Conservation (phyloP, 2,797 vertebrate genomes). For the Coracias cyanogaster region DNA sequence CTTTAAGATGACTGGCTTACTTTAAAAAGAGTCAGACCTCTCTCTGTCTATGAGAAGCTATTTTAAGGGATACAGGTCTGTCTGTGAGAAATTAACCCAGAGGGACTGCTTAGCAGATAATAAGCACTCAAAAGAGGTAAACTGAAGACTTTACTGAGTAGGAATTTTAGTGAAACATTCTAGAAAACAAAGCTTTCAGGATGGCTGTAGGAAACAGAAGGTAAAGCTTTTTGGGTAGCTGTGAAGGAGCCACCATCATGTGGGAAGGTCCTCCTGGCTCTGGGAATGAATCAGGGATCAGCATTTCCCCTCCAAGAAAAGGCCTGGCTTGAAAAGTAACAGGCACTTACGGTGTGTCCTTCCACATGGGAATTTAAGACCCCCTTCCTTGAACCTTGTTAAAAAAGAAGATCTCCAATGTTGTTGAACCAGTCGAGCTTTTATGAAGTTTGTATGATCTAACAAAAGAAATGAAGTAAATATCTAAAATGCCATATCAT, state of each 20-base stretch:
- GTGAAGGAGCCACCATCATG: background rate
- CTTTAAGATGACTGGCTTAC: background rate
- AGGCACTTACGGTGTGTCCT: background rate
- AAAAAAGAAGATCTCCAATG: background rate
- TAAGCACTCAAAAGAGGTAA: background rate
- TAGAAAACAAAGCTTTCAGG: background rate
- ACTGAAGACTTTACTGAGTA: fast-evolving
- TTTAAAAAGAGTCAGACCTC: background rate
- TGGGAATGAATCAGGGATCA: background rate
- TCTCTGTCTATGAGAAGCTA: background rate
- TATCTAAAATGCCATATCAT: background rate
- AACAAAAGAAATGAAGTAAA: background rate
- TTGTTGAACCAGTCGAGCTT: background rate
- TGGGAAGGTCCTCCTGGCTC: background rate
- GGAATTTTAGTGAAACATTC: background rate
- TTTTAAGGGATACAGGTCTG: background rate
- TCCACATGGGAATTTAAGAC: background rate
- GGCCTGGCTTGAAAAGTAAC: background rate
- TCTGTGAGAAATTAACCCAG: background rate
- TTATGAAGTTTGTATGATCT: background rate
- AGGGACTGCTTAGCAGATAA: background rate
- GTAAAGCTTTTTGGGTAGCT: background rate
- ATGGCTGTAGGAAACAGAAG: background rate
- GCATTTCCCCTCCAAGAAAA: background rate
- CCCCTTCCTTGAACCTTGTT: background rate